Evolutionary conservation across 2,888 invertebrate genomes (phyloP), one percentile per base, ranked within the genome.

Genomic region (Pasiphila rectangulata): DNA sequence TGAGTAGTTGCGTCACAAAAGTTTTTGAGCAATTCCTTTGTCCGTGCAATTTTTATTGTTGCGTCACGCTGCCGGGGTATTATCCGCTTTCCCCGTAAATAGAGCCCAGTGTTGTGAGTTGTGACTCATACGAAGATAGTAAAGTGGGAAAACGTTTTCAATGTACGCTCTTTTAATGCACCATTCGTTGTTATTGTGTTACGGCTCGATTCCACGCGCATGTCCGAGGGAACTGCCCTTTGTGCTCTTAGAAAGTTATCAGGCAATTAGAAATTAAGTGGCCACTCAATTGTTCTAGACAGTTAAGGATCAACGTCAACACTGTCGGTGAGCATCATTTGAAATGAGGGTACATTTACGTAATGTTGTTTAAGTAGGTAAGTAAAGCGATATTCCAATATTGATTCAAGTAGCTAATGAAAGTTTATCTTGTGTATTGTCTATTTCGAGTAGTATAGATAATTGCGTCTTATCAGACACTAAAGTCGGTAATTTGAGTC

Each of bases 31-130:
- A 80, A 86, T 85, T 86, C 80, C 84, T 86, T 87, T 87, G 87
- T 87, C 80, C 72, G 63, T 67, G 72, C 71, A 78, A 77, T 80
- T 83, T 84, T 83, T 77, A 86, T 83, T 80, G 83, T 86, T 86
- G 78, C 84, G 77, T 85, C 86, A 84, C 71, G 64, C 73, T 72
- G 64, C 72, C 75, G 72, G 74, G 72, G 69, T 76, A 54, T 51
- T 50, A 56, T 57, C 41, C 69, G 78, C 87, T 87, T 87, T 88
- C 87, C 81, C 83, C 73, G 70, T 77, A 75, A 81, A 75, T 77
- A 72, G 72, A 19, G 9, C 5, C 32, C 75, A 68, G 41, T 40
- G 49, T 63, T 66, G 68, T n/a, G n/a, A n/a, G n/a, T n/a, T 71
- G 67, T 81, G 81, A 81, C 70, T 80, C 79, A 80, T 67, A 61